Conservation (phyloP, 2,888 invertebrate genomes). For the Plagodis dolabraria region DNA sequence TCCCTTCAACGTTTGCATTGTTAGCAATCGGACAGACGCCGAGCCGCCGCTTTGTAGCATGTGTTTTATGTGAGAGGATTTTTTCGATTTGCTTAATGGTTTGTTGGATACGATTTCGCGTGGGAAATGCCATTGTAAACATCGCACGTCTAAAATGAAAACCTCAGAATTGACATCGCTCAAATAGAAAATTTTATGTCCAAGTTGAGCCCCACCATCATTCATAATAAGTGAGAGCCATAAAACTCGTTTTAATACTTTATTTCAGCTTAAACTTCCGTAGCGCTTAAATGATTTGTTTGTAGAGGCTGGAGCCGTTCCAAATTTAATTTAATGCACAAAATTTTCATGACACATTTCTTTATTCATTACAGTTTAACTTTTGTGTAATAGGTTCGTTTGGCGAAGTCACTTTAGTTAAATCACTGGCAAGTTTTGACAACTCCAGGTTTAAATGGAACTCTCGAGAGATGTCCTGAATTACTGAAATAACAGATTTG, state of each 20-base stretch:
- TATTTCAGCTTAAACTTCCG: constrained; percentile 80
- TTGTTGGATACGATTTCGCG: constrained; percentile 50
- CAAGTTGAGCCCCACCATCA: constrained; percentile 71
- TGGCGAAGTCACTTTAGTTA: constrained; percentile 53
- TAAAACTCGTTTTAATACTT: constrained; percentile 80
- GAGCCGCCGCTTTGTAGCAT: constrained; percentile 58
- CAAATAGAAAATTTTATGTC: constrained; percentile 68
- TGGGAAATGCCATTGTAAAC: constrained; percentile 23
- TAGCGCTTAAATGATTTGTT: constrained; percentile 79
- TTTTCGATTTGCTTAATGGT: constrained; percentile 59
- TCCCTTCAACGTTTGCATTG: constrained; percentile 63
- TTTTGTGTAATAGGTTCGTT: constrained; percentile 51
- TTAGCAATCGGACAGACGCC: constrained; percentile 58
- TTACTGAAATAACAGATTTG: constrained; percentile 46
- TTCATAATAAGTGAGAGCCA: constrained; percentile 70
- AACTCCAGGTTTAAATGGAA: constrained; percentile 41
- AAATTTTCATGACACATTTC: constrained; percentile 69
- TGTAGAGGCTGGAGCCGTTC: constrained; percentile 75
- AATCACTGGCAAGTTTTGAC: constrained; percentile 53
- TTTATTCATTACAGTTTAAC: constrained; percentile 70
- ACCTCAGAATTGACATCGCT: constrained; percentile 54
- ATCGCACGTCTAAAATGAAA: constrained; percentile 33
- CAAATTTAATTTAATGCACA: constrained; percentile 81
- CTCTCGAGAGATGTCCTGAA: constrained; percentile 45
- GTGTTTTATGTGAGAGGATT: constrained; percentile 48